Conservation (phyloP, 2,113 vertebrate species). For the Aldabrachelys gigantea region DNA sequence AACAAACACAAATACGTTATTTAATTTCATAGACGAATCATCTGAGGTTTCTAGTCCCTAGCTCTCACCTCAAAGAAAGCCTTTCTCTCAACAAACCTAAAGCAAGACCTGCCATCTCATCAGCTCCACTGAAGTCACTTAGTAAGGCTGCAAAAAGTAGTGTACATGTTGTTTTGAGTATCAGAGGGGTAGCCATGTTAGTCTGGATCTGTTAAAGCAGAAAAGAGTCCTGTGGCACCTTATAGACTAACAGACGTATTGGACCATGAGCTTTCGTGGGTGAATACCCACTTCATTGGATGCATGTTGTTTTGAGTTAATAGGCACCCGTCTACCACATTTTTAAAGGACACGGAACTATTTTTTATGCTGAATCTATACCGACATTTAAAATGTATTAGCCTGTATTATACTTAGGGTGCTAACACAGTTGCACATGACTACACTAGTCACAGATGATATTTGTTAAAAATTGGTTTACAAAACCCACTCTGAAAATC, state of each 20-base stretch:
- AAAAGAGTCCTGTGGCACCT: too few species aligned
- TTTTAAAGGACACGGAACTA: not conserved
- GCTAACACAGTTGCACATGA: not conserved
- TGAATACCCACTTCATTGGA: too few species aligned
- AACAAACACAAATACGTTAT: slow-evolving; percentile 14
- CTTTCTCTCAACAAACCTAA: not conserved
- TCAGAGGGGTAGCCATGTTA: too few species aligned
- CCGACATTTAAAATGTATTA: not conserved
- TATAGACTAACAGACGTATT: too few species aligned
- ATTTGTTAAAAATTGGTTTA: not conserved
- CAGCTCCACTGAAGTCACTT: not conserved
- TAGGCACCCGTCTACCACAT: not conserved
- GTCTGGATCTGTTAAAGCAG: too few species aligned
- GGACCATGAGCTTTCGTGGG: too few species aligned
- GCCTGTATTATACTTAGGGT: not conserved
- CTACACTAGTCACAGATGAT: not conserved
- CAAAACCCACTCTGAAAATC: not conserved
- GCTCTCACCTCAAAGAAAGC: not conserved
- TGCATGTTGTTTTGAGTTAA: not conserved
- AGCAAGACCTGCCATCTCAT: not conserved
- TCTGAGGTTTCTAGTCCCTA: not conserved
- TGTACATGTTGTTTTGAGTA: not conserved
- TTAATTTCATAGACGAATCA: not conserved
- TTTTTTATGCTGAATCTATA: not conserved
- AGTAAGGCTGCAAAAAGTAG: not conserved